Evolutionary conservation across 1,140 invertebrate genomes (phyloP).

Genomic region (Camponotus pennsylvanicus): DNA sequence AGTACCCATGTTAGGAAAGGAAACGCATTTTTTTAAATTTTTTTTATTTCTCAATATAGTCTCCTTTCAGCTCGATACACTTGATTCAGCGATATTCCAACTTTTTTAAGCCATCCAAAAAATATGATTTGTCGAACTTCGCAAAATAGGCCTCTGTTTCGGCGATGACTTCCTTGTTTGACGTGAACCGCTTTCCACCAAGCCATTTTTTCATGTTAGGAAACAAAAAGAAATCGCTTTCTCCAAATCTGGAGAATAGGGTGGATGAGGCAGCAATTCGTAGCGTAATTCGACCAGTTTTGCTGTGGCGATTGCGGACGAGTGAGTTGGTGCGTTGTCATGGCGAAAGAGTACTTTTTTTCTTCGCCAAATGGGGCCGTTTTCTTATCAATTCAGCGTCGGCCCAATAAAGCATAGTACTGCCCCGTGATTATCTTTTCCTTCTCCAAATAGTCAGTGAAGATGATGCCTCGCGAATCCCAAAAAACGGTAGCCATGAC

Average conservation of each 20-base stretch:
- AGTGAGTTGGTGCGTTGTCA: conserved; percentile 80
- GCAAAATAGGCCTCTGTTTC: conserved; percentile 77
- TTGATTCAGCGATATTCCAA: not conserved
- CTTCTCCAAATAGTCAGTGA: conserved; percentile 85
- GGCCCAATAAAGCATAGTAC: conserved; percentile 79
- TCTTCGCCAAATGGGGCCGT: conserved; percentile 75
- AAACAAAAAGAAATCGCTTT: conserved; percentile 79
- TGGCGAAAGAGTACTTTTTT: conserved; percentile 82
- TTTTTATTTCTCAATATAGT: no score
- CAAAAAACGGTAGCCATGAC: conserved; percentile 80
- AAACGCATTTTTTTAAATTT: no score
- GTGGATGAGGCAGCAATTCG: conserved; percentile 83
- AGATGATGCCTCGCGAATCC: conserved; percentile 79
- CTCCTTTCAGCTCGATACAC: no score
- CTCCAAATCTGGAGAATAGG: conserved; percentile 84
- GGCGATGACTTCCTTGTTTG: conserved; percentile 76
- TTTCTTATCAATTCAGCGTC: conserved; percentile 65
- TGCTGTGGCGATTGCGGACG: conserved; percentile 57
- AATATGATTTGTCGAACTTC: not conserved
- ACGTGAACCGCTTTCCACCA: conserved; percentile 69
- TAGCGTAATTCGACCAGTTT: conserved; percentile 80
- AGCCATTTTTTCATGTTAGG: conserved; percentile 61
- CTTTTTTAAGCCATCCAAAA: not conserved
- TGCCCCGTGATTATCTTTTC: conserved; percentile 83
- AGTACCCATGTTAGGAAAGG: no score